Conservation (phyloP, 2,888 invertebrate species). For the Choreutis nemorana region DNA sequence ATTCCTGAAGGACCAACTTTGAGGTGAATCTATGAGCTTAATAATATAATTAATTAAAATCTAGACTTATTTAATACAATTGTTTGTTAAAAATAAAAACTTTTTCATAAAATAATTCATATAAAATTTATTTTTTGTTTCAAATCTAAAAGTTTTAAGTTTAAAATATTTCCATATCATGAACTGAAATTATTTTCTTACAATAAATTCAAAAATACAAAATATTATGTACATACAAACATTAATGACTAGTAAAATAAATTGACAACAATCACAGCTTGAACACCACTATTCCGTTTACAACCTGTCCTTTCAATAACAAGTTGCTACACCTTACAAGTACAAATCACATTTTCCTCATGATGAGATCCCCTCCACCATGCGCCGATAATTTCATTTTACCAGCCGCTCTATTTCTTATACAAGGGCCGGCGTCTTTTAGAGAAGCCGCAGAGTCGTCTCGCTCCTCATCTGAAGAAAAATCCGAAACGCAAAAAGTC, state of each 20-base stretch:
- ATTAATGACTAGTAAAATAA: slow-evolving; percentile 61
- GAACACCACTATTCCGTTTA: too few relatives aligned
- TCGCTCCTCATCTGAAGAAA: slow-evolving; percentile 48
- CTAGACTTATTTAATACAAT: too few relatives aligned
- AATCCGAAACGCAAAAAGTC: slow-evolving; percentile 44
- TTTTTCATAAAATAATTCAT: slow-evolving; percentile 26
- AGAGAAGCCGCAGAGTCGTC: slow-evolving; percentile 30
- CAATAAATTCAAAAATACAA: slow-evolving; percentile 45
- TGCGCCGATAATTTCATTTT: slow-evolving; percentile 48
- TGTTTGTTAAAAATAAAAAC: slow-evolving; percentile 27
- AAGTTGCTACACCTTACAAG: too few relatives aligned
- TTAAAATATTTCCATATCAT: slow-evolving; percentile 23
- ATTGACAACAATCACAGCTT: too few relatives aligned
- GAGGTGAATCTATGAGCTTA: too few relatives aligned
- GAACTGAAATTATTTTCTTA: slow-evolving; percentile 41
- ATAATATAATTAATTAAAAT: too few relatives aligned
- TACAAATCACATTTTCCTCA: slow-evolving; percentile 49
- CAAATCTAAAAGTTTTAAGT: slow-evolving; percentile 32
- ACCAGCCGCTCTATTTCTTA: slow-evolving; percentile 31
- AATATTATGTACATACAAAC: slow-evolving; percentile 52
- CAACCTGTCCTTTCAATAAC: not conserved
- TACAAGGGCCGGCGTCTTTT: slow-evolving; percentile 38
- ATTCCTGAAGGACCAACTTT: too few relatives aligned
- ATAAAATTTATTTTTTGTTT: slow-evolving; percentile 34
- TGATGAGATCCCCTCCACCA: slow-evolving; percentile 51